phyloP scores from a whole-genome alignment of 2,797 vertebrate genomes.

The Holocentrus rufus region DNA sequence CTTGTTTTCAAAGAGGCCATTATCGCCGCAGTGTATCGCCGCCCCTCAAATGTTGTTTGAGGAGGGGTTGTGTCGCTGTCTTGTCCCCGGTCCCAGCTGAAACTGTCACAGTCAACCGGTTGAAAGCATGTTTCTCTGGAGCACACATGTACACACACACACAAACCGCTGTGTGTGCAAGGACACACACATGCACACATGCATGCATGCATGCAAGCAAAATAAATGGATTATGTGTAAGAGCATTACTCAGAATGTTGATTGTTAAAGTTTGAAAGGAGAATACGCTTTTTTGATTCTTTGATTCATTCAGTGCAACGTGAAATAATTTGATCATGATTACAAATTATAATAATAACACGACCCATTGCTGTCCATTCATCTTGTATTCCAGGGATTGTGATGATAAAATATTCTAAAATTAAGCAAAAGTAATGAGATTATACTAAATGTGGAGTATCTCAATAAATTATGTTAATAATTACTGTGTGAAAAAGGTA shows the following conservation, averaged over 20 bases:
- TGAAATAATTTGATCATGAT: too few relatives aligned
- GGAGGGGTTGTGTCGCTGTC: slow-evolving; percentile 56
- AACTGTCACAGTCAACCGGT: slow-evolving; percentile 65
- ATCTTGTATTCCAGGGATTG: too few relatives aligned
- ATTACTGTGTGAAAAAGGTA: background rate
- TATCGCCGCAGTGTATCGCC: slow-evolving; percentile 58
- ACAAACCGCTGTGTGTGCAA: slow-evolving; percentile 16
- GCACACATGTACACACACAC: slow-evolving; percentile 17
- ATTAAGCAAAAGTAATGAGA: background rate
- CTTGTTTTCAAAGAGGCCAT: slow-evolving; percentile 69
- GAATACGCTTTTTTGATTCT: too few relatives aligned
- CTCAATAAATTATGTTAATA: background rate
- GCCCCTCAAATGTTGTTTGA: slow-evolving; percentile 65
- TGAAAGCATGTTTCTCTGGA: slow-evolving; percentile 59
- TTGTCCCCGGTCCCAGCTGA: slow-evolving; percentile 64
- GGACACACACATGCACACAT: slow-evolving; percentile 18
- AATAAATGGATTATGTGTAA: background rate
- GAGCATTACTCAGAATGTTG: background rate
- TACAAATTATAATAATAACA: too few relatives aligned
- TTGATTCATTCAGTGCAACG: too few relatives aligned
- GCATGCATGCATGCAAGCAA: background rate
- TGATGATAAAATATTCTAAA: too few relatives aligned
- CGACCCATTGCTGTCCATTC: too few relatives aligned
- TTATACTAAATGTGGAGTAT: too few relatives aligned
- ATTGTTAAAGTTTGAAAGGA: too few relatives aligned